These are phyloP conservation scores for Orgyia antiqua DNA, from an alignment of 2,888 invertebrate species.

Conservation along the genomic window DNA sequence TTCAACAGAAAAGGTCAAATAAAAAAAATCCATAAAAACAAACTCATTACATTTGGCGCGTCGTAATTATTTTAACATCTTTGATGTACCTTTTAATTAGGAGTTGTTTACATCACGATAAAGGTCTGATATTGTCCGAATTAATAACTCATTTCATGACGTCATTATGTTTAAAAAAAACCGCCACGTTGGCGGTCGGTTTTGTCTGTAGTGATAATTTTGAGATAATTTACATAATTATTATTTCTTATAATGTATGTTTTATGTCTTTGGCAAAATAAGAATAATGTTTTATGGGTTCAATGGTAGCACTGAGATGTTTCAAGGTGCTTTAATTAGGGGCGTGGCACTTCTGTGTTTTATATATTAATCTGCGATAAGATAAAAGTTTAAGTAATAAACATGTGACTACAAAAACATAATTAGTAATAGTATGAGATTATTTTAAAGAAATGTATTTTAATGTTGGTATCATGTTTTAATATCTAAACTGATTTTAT, in stretches of 20 bases:
- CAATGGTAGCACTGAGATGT: slow-evolving; percentile 21
- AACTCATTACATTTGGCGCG: slow-evolving; percentile 13
- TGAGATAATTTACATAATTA: slow-evolving; percentile 31
- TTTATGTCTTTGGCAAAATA: slow-evolving; percentile 28
- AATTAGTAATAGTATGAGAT: slow-evolving; percentile 1
- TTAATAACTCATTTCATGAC: slow-evolving; percentile 56
- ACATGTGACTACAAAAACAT: neutral
- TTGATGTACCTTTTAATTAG: slow-evolving; percentile 38
- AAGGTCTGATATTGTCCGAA: slow-evolving; percentile 46
- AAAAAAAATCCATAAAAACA: no score
- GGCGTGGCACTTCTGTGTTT: slow-evolving; percentile 19
- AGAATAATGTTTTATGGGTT: slow-evolving; percentile 24
- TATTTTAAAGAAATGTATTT: neutral
- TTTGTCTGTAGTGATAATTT: slow-evolving; percentile 29
- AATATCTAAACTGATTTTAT: no score
- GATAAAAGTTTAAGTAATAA: slow-evolving; percentile 7
- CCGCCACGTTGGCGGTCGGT: slow-evolving; percentile 17
- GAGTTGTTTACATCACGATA: slow-evolving; percentile 42
- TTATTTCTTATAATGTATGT: slow-evolving; percentile 16
- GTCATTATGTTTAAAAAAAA: slow-evolving; percentile 10
- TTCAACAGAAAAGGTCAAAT: no score
- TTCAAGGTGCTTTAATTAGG: slow-evolving; percentile 16
- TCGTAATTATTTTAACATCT: slow-evolving; percentile 22
- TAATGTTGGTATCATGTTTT: neutral
- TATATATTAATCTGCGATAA: slow-evolving; percentile 21